Percentiles rank a stretch among this genome's conserved stretches.
Evolutionary conservation across 2,113 vertebrate species (phyloP).

Genomic region (Tapirus terrestris): DNA sequence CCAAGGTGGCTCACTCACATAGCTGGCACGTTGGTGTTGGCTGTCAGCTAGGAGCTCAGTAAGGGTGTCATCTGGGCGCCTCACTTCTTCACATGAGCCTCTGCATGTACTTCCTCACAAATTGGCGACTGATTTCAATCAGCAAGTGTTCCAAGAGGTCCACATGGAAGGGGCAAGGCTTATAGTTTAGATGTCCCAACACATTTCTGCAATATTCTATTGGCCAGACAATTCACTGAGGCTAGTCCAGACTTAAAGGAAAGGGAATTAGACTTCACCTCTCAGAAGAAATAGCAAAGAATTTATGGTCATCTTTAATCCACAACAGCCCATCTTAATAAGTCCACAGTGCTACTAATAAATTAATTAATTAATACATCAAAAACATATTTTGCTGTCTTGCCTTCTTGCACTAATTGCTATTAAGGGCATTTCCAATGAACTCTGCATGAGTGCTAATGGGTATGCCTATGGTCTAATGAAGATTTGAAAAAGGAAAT

Average conservation of each 20-base stretch:
- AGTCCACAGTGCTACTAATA: neutral
- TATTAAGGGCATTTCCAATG: neutral
- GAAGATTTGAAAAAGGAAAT: constrained; percentile 7
- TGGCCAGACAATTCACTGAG: neutral
- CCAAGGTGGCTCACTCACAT: neutral
- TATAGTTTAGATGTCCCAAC: neutral
- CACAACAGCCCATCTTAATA: neutral
- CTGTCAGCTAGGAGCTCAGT: neutral
- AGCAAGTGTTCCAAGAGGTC: neutral
- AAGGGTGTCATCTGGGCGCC: too few species aligned
- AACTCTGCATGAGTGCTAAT: neutral
- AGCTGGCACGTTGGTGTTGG: neutral
- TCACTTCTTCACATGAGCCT: neutral
- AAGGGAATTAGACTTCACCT: neutral
- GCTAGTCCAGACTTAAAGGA: neutral
- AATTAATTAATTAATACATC: neutral
- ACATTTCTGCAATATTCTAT: neutral
- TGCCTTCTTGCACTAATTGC: neutral
- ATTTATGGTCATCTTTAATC: neutral
- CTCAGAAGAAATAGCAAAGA: neutral
- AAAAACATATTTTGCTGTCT: neutral
- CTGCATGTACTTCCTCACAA: neutral
- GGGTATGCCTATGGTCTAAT: neutral
- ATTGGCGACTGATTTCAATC: neutral
- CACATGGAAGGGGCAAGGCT: neutral